Evolutionary conservation across 1,140 invertebrate species (phyloP).

Genomic region (Apocrypta bakeri): DNA sequence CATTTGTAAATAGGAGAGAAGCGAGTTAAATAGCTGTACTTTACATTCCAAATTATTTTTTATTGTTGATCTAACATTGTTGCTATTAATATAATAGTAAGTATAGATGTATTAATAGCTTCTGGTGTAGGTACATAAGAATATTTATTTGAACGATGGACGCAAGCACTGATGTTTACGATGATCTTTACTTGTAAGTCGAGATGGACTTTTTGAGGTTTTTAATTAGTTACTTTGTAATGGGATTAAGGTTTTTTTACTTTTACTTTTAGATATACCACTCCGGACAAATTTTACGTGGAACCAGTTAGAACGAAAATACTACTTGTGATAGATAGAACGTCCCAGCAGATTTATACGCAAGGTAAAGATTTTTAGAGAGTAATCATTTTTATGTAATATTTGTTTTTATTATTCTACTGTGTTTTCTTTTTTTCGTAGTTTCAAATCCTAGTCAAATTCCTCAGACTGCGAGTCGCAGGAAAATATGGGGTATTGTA

Average conservation of each 20-base stretch:
- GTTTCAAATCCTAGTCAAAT: constrained; percentile 77
- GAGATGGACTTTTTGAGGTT: not conserved
- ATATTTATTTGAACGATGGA: constrained; percentile 61
- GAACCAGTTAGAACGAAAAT: constrained; percentile 79
- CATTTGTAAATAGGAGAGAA: constrained; percentile 17
- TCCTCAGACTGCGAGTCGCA: constrained; percentile 78
- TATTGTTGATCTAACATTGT: not conserved
- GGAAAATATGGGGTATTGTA: constrained; percentile 91
- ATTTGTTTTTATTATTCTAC: not conserved
- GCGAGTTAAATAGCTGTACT: not conserved
- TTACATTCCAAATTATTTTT: constrained; percentile 1
- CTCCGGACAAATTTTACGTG: constrained; percentile 84
- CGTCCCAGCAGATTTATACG: constrained; percentile 80
- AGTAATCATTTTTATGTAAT: constrained; percentile 26
- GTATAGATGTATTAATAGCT: not conserved
- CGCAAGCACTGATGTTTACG: constrained; percentile 73
- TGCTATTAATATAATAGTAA: not conserved
- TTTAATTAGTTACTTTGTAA: not conserved
- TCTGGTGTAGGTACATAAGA: not conserved
- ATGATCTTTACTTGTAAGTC: constrained; percentile 80
- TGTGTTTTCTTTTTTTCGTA: constrained; percentile 62
- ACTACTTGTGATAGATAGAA: constrained; percentile 83
- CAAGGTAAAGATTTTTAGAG: constrained; percentile 73
- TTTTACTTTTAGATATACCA: constrained; percentile 77
- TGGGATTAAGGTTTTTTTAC: not conserved